A percentile compares a stretch with the other conserved stretches of the same genome.
Evolutionary conservation across 2,888 invertebrate species (phyloP).

Genomic region (Ectemnius continuus): DNA sequence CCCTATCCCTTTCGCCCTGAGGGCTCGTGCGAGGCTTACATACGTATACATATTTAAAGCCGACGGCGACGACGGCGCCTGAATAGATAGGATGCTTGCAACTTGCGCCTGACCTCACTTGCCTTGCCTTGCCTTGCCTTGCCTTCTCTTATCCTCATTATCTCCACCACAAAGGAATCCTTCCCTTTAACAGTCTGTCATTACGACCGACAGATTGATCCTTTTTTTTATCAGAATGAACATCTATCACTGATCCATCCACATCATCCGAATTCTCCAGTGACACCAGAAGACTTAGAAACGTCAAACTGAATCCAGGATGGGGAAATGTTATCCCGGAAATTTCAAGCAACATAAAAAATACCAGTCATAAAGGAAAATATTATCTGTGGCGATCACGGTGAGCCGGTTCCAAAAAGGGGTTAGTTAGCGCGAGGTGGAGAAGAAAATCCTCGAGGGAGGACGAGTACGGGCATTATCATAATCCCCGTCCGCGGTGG

Average conservation of each 20-base stretch:
- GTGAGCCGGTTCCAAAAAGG: neutral
- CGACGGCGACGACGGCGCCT: neutral
- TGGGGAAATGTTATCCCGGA: too few species aligned
- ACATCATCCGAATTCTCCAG: too few species aligned
- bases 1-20: conserved; percentile 3
- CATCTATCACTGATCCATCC: too few species aligned
- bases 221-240: too few species aligned
- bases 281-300: too few species aligned
- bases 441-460: conserved; percentile 11
- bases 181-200: conserved; percentile 29
- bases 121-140: neutral
- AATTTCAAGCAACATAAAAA: too few species aligned
- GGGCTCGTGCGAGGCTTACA: neutral
- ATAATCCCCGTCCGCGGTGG: conserved; percentile 51
- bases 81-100: conserved; percentile 1
- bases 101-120: conserved; percentile 20
- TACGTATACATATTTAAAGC: neutral
- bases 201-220: conserved; percentile 7
- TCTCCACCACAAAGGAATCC: conserved; percentile 35
- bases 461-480: conserved; percentile 30
- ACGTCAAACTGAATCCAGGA: too few species aligned
- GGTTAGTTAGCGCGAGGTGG: conserved; percentile 27
- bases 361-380: too few species aligned
- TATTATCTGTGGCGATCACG: too few species aligned
- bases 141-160: conserved; percentile 28